Conservation (phyloP, 2,797 vertebrate species). For the Sebastes dallii region DNA sequence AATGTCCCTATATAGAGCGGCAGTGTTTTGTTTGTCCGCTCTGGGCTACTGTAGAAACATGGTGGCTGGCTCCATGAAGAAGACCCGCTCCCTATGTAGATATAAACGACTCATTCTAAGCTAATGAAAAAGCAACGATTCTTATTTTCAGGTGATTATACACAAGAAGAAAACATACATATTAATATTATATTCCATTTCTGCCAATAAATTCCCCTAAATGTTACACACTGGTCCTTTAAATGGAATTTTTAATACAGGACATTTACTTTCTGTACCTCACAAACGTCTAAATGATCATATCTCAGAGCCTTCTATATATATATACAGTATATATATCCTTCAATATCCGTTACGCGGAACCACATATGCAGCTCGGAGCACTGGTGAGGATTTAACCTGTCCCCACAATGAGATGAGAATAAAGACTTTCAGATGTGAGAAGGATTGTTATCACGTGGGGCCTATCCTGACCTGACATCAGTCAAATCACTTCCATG, state of each 20-base stretch:
- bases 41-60: no score
- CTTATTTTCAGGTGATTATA: no score
- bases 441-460: conserved; percentile 54
- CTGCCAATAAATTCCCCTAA: no score
- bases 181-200: no score
- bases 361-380: conserved; percentile 29
- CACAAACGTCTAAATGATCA: not conserved
- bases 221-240: no score
- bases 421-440: conserved; percentile 73
- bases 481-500: conserved; percentile 29
- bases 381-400: conserved; percentile 35
- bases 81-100: no score
- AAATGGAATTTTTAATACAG: no score
- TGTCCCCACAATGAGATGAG: conserved; percentile 35
- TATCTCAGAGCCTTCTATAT: not conserved
- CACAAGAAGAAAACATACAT: no score
- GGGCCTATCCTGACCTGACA: conserved; percentile 46
- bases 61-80: fast-evolving
- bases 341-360: not conserved
- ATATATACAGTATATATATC: not conserved
- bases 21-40: fast-evolving
- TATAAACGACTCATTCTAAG: fast-evolving
- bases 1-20: no score
- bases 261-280: not conserved
- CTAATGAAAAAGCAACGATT: no score